Evolutionary conservation across 2,797 vertebrate genomes (phyloP).

Genomic region (Pteronotus mesoamericanus): DNA sequence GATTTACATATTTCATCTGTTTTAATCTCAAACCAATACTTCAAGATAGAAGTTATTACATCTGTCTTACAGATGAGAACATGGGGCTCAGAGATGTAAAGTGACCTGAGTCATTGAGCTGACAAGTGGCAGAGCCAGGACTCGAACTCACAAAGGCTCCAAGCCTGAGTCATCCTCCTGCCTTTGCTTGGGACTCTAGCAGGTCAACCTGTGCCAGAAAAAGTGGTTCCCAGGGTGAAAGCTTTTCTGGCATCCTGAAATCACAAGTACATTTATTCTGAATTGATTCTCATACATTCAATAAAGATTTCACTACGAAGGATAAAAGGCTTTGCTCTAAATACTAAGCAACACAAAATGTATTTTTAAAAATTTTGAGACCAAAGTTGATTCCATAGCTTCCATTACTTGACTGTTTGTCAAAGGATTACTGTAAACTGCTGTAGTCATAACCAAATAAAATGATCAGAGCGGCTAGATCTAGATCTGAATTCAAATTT

Average conservation of each 20-base stretch:
- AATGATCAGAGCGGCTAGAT: not conserved
- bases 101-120: not conserved
- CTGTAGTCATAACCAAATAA: not conserved
- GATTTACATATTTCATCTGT: not conserved
- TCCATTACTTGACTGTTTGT: not conserved
- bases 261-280: constrained; percentile 3
- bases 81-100: not conserved
- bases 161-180: not conserved
- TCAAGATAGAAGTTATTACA: not conserved
- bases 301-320: not conserved
- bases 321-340: not conserved
- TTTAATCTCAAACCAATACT: not conserved
- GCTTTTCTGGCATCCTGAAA: not conserved
- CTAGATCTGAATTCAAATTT: not conserved
- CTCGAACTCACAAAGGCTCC: not conserved
- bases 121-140: not conserved
- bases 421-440: not conserved
- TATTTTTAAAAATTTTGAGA: not conserved
- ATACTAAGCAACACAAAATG: not conserved
- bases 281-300: constrained; percentile 27
- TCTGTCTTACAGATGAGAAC: not conserved
- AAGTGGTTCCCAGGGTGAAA: not conserved
- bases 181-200: not conserved
- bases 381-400: not conserved
- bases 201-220: not conserved